Conservation (phyloP, 2,888 invertebrate species). For the Proisotoma minuta region DNA sequence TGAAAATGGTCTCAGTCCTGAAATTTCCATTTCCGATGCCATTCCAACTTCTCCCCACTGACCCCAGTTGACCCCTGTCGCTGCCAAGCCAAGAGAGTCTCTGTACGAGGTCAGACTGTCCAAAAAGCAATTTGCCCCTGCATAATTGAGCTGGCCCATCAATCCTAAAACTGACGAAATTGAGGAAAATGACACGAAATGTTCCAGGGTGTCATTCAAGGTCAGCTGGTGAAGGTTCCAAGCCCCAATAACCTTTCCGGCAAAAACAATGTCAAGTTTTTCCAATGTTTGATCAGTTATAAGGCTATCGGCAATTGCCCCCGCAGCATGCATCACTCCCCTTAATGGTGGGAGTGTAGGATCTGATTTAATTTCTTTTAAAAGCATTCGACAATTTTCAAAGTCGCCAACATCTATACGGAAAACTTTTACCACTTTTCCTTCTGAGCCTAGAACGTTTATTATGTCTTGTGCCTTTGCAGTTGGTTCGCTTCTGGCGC, state of each 20-base stretch:
- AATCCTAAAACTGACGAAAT: constrained; percentile 19
- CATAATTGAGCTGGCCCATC: constrained; percentile 28
- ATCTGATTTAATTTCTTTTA: not conserved
- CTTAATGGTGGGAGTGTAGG: constrained; percentile 18
- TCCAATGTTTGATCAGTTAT: constrained; percentile 27
- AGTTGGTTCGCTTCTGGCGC: constrained; percentile 18
- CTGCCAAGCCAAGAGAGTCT: constrained; percentile 18
- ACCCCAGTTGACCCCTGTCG: constrained; percentile 24
- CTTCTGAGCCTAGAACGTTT: not conserved
- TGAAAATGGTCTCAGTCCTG: constrained; percentile 23
- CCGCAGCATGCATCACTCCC: constrained; percentile 14
- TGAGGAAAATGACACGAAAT: constrained; percentile 31
- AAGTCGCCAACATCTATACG: constrained; percentile 19
- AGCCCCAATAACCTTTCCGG: constrained; percentile 22
- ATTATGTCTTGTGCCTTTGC: not conserved
- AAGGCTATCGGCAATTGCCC: constrained; percentile 14
- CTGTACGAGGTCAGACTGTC: constrained; percentile 26
- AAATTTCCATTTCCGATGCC: constrained; percentile 16
- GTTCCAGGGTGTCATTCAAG: constrained; percentile 20
- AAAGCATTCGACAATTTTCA: constrained; percentile 9
- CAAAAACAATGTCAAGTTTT: constrained; percentile 19
- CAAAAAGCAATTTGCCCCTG: constrained; percentile 23
- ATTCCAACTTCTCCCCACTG: constrained; percentile 26
- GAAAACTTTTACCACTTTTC: not conserved
- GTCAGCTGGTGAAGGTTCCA: constrained; percentile 29